Evolutionary conservation across 2,797 vertebrate genomes (phyloP).

Genomic region (Eospalax fontanierii): DNA sequence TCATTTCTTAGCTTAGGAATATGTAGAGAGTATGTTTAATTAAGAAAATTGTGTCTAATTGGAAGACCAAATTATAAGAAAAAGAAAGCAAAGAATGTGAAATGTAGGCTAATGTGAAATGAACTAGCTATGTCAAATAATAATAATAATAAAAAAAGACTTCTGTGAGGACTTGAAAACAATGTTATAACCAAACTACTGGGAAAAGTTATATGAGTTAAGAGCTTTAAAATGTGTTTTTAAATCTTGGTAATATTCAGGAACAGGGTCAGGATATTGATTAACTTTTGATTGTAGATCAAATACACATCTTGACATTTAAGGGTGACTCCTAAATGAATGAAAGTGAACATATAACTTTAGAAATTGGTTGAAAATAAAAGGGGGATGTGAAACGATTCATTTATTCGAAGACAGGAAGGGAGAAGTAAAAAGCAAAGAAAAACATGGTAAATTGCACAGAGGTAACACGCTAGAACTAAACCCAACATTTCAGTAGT

Average conservation of each 20-base stretch:
- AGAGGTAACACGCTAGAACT: neutral
- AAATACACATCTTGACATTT: neutral
- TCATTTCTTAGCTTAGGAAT: neutral
- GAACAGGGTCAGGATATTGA: neutral
- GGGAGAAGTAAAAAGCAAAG: neutral
- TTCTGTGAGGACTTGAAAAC: neutral
- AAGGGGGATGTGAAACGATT: neutral
- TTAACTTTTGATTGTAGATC: neutral
- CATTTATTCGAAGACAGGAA: neutral
- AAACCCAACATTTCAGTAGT: neutral
- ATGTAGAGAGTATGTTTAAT: neutral
- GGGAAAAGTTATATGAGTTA: neutral
- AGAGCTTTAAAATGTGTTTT: constrained; percentile 28
- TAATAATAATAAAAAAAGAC: neutral
- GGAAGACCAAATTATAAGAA: neutral
- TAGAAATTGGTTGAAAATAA: neutral
- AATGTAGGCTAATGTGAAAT: constrained; percentile 7
- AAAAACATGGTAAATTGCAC: neutral
- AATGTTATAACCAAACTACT: neutral
- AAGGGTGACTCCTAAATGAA: neutral
- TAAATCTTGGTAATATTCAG: neutral
- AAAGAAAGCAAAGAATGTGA: neutral
- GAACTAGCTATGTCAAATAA: neutral
- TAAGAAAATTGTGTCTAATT: neutral
- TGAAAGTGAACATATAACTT: neutral